phyloP scores from a whole-genome alignment of 2,113 vertebrate species.

The Plecturocebus donacophilus region DNA sequence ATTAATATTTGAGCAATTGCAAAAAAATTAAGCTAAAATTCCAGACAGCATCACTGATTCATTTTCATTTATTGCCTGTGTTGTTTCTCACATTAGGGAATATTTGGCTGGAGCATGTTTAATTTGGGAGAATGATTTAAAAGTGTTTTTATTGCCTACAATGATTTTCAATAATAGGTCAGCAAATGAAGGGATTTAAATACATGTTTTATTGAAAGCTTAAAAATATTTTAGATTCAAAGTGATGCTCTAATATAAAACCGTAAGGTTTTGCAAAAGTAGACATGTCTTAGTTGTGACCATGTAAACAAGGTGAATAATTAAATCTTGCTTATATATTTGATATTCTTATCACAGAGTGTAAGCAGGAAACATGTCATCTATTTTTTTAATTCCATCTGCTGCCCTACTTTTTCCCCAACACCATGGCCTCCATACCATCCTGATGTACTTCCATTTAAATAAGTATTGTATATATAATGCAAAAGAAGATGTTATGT shows the following conservation, averaged over 20 bases:
- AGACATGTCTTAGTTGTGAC: slow-evolving; percentile 16
- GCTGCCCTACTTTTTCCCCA: not conserved
- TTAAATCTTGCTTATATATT: not conserved
- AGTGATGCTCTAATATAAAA: slow-evolving; percentile 21
- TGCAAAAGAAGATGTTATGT: not conserved
- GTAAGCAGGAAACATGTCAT: not conserved
- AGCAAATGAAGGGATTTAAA: slow-evolving; percentile 66
- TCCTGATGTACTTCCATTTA: not conserved
- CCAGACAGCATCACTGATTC: slow-evolving; percentile 40
- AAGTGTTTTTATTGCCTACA: slow-evolving; percentile 48
- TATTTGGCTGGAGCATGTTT: slow-evolving; percentile 58
- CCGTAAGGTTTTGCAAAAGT: not conserved
- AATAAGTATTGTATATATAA: not conserved
- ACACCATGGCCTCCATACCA: not conserved
- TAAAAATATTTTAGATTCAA: slow-evolving; percentile 52
- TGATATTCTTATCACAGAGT: not conserved
- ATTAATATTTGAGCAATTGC: slow-evolving; percentile 75
- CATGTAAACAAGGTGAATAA: not conserved
- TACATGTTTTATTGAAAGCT: slow-evolving; percentile 45
- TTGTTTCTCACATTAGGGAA: slow-evolving; percentile 65
- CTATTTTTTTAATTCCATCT: not conserved
- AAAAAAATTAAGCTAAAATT: slow-evolving; percentile 64
- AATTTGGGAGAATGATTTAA: slow-evolving; percentile 59
- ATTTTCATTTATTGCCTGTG: slow-evolving; percentile 62
- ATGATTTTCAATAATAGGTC: slow-evolving; percentile 68